Conservation (phyloP, 2,797 vertebrate genomes). For the Crenichthys baileyi region DNA sequence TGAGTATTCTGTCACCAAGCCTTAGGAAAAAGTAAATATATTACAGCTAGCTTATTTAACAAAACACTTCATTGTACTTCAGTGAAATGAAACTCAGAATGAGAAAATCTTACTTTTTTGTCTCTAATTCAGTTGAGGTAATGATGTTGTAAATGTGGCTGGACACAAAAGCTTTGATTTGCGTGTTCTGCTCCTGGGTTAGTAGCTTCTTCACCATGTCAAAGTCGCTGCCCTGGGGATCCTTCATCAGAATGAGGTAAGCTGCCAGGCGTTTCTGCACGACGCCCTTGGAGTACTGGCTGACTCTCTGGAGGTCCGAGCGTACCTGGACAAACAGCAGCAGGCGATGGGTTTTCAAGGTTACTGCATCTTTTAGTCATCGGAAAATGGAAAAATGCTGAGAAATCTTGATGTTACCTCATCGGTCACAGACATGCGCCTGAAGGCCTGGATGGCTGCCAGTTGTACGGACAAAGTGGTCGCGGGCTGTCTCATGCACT, state of each 20-base stretch:
- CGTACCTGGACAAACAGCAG: slow-evolving; percentile 76
- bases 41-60: not conserved
- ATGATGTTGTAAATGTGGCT: slow-evolving; percentile 92
- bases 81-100: not conserved
- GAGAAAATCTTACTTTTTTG: slow-evolving; percentile 82
- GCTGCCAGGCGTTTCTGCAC: slow-evolving; percentile 90
- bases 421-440: slow-evolving; percentile 86
- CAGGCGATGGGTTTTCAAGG: not conserved
- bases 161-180: slow-evolving; percentile 89
- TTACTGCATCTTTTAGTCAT: not conserved
- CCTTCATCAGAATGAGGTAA: slow-evolving; percentile 91
- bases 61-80: not conserved
- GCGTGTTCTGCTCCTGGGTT: slow-evolving; percentile 81
- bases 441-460: slow-evolving; percentile 92
- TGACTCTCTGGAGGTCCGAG: slow-evolving; percentile 82
- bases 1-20: slow-evolving; percentile 78
- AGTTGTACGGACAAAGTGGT: slow-evolving; percentile 88
- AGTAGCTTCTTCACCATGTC: slow-evolving; percentile 81
- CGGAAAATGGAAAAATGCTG: not conserved
- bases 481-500: slow-evolving; percentile 85
- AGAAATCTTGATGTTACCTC: slow-evolving; percentile 81
- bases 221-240: slow-evolving; percentile 80
- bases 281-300: slow-evolving; percentile 80
- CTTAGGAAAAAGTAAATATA: slow-evolving; percentile 62
- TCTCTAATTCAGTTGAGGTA: slow-evolving; percentile 80